Evolutionary conservation across 2,888 invertebrate species (phyloP).

Genomic region (Troglohyphantes excavatus): DNA sequence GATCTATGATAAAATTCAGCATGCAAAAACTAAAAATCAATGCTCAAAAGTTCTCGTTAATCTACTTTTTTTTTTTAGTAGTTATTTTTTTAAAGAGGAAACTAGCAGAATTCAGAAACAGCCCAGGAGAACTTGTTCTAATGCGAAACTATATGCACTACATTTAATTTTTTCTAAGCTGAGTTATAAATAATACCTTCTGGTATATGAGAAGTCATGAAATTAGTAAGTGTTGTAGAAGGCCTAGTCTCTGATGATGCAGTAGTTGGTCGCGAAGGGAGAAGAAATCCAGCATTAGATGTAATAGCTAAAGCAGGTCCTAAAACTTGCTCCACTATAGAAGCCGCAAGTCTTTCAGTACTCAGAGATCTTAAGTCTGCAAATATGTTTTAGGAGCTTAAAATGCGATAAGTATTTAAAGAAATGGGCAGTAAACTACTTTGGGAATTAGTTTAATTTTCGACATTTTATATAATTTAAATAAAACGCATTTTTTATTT

Average conservation of each 20-base stretch:
- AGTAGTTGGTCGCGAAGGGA: constrained; percentile 53
- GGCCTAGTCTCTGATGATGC: constrained; percentile 48
- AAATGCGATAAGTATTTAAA: constrained; percentile 22
- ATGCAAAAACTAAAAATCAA: no score
- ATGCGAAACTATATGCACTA: constrained; percentile 3
- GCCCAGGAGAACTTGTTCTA: not conserved
- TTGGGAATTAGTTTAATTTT: not conserved
- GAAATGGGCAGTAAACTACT: not conserved
- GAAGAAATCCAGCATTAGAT: constrained; percentile 76
- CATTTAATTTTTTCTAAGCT: constrained; percentile 26
- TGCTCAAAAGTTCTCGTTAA: no score
- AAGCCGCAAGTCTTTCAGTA: constrained; percentile 82
- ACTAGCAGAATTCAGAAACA: not conserved
- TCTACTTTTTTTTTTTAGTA: no score
- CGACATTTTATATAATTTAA: no score
- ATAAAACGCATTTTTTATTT: no score
- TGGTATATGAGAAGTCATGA: constrained; percentile 61
- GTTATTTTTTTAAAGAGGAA: no score
- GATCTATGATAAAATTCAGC: no score
- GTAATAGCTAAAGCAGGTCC: constrained; percentile 81
- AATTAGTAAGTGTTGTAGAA: constrained; percentile 60
- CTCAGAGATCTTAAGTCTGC: constrained; percentile 73
- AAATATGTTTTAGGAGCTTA: constrained; percentile 55
- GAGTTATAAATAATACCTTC: constrained; percentile 66
- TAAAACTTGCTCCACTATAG: constrained; percentile 84